Percentiles rank a stretch among this genome's conserved stretches.
Conservation (phyloP, 2,797 vertebrate genomes). For the Dermochelys coriacea region DNA sequence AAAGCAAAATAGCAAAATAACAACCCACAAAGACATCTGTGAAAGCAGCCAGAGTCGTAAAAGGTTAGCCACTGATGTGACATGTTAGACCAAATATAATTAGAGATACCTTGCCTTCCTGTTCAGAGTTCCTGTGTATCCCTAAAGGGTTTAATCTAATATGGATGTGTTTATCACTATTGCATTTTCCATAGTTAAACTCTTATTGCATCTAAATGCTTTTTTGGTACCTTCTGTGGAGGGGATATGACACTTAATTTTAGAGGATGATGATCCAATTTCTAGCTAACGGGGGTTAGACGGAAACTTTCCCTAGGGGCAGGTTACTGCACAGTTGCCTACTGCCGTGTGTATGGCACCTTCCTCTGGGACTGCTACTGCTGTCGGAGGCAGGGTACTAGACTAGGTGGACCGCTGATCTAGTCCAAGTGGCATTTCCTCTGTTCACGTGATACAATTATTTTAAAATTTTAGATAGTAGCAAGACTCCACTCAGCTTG, state of each 20-base stretch:
- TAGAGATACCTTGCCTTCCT: background rate
- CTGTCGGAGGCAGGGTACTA: background rate
- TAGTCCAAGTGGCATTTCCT: background rate
- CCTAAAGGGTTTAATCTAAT: background rate
- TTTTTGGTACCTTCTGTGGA: background rate
- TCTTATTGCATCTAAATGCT: background rate
- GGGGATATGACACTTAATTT: background rate
- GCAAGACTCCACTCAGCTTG: background rate
- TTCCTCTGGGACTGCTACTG: background rate
- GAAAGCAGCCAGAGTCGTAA: background rate
- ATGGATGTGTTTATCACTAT: background rate
- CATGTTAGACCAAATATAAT: fast-evolving
- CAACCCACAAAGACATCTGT: background rate
- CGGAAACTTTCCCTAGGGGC: background rate
- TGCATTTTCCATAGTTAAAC: background rate
- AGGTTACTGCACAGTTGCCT: background rate
- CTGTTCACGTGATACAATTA: background rate
- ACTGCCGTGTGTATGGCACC: background rate
- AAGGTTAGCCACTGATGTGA: background rate
- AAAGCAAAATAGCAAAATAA: background rate
- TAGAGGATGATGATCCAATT: background rate
- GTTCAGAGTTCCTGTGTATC: background rate
- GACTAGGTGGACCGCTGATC: background rate
- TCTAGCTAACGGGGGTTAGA: background rate
- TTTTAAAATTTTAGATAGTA: background rate